Percentiles rank a stretch among this genome's conserved stretches.
phyloP scores from a whole-genome alignment of 2,888 invertebrate species.

The Anoplius nigerrimus region DNA sequence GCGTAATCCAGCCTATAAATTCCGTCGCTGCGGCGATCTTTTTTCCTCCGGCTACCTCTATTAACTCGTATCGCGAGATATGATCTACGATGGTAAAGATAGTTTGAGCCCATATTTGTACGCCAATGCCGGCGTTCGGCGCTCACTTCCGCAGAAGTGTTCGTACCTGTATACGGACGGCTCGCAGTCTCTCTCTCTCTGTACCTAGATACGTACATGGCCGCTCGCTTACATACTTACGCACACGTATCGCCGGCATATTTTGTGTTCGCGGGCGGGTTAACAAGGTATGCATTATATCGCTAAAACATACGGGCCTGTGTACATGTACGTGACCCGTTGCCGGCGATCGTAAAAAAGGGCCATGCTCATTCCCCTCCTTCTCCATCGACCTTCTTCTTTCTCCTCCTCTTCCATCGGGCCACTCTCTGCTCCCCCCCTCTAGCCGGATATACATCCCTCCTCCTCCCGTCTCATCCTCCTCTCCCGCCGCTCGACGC shows the following conservation, averaged over 20 bases:
- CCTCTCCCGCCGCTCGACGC: background rate
- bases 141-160: no score
- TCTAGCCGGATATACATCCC: background rate
- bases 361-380: constrained; percentile 34
- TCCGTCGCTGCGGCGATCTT: no score
- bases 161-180: no score
- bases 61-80: no score
- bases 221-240: background rate
- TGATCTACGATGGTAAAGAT: no score
- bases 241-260: background rate
- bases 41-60: no score
- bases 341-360: constrained; percentile 63
- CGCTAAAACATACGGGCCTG: constrained; percentile 40
- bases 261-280: constrained; percentile 39
- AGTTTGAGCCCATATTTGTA: no score
- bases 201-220: background rate
- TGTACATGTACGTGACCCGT: constrained; percentile 44
- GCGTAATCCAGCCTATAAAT: no score
- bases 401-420: constrained; percentile 12
- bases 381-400: constrained; percentile 3
- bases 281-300: constrained; percentile 59
- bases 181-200: no score
- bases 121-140: no score
- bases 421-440: background rate
- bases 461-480: background rate